A percentile compares a stretch with the other conserved stretches of the same genome.
These are phyloP conservation scores for Portunus trituberculatus DNA, from an alignment of 1,140 invertebrate species.

Conservation along the genomic window DNA sequence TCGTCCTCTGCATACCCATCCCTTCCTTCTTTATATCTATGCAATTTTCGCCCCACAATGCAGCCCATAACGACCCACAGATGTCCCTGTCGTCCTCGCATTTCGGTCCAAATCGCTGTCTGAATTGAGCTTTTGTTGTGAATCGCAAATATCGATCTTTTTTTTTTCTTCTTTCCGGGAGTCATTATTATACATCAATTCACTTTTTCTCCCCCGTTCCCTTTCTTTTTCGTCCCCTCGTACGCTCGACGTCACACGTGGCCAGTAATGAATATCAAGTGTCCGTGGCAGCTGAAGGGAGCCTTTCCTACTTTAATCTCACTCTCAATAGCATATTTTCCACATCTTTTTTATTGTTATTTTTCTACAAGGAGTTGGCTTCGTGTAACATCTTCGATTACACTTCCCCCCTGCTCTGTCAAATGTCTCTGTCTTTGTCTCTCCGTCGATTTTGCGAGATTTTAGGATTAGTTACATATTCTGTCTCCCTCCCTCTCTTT, in stretches of 20 bases:
- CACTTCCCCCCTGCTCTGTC: neutral
- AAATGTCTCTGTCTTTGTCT: neutral
- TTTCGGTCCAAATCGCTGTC: neutral
- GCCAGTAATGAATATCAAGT: neutral
- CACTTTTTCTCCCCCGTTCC: neutral
- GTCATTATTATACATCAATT: conserved; percentile 7
- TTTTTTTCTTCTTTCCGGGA: neutral
- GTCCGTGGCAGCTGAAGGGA: neutral
- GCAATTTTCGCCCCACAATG: neutral
- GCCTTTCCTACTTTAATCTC: neutral
- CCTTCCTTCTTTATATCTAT: neutral
- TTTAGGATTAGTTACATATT: conserved; percentile 3
- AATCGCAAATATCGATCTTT: conserved; percentile 13
- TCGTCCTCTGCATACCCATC: neutral
- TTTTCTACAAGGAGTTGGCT: too few relatives aligned
- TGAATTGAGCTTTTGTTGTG: conserved; percentile 4
- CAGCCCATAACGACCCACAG: neutral
- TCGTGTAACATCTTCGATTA: neutral
- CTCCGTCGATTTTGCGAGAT: neutral
- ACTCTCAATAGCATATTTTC: neutral
- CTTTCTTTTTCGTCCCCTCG: neutral
- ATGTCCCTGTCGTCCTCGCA: neutral
- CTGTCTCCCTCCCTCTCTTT: neutral
- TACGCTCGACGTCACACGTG: neutral
- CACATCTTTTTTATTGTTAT: neutral